These are phyloP conservation scores for Acanthurus leucopareius DNA, from an alignment of 2,797 vertebrate genomes.

Conservation along the genomic window DNA sequence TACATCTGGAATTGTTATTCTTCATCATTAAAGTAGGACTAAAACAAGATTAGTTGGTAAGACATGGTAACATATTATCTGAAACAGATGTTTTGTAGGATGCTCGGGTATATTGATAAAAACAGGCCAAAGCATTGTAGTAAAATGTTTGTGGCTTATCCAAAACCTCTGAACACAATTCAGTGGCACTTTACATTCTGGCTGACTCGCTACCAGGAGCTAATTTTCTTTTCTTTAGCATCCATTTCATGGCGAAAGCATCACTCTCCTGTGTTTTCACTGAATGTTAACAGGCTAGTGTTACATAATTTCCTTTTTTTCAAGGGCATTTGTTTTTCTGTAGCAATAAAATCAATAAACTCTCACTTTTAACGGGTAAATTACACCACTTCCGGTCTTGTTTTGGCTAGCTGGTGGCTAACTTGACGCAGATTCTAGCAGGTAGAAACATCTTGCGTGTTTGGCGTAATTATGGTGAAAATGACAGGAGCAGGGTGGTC, in stretches of 20 bases:
- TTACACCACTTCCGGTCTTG: conserved; percentile 17
- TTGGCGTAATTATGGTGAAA: conserved; percentile 5
- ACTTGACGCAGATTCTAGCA: conserved; percentile 25
- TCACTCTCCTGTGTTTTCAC: not conserved
- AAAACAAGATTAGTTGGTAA: not conserved
- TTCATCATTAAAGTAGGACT: not conserved
- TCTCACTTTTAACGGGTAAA: not conserved
- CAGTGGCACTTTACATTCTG: not conserved
- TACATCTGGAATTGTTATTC: not conserved
- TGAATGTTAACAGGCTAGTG: no score
- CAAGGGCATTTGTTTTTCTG: no score
- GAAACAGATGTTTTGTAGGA: not conserved
- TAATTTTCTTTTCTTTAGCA: no score
- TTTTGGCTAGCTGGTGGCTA: not conserved
- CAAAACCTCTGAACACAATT: not conserved
- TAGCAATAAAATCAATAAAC: accelerated
- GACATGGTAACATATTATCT: no score
- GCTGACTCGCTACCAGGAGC: not conserved
- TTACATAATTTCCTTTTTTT: not conserved
- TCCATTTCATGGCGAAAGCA: not conserved
- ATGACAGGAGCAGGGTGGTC: not conserved
- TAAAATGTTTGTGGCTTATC: no score
- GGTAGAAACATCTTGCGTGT: not conserved
- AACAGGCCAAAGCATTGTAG: no score
- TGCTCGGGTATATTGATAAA: no score